Evolutionary conservation across 2,797 vertebrate genomes (phyloP).

Genomic region (Hemibagrus guttatus): DNA sequence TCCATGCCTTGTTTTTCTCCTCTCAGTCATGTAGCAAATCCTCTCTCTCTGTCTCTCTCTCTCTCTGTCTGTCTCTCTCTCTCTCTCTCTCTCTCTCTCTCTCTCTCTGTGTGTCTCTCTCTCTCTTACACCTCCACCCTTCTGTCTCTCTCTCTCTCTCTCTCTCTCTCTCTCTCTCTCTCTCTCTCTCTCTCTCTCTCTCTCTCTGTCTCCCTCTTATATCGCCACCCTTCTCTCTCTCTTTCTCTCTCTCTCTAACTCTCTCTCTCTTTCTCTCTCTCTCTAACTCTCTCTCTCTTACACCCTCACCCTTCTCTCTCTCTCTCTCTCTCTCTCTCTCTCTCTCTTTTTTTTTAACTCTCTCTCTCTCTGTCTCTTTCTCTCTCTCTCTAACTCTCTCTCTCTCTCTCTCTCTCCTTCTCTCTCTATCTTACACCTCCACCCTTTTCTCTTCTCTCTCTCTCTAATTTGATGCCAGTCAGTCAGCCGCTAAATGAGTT

Average conservation of each 20-base stretch:
- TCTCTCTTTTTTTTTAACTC: neutral
- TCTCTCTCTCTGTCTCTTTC: neutral
- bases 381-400: neutral
- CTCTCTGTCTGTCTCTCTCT: neutral
- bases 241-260: neutral
- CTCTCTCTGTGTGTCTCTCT: neutral
- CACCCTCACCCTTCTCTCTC: neutral
- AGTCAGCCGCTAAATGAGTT: neutral
- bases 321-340: neutral
- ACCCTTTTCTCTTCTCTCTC: neutral
- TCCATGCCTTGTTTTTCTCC: neutral
- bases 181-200: neutral
- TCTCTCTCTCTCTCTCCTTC: neutral
- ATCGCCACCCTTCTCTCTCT: no score
- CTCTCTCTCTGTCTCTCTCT: neutral
- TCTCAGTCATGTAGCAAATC: neutral
- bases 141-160: neutral
- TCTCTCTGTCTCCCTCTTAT: neutral
- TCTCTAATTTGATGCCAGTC: conserved; percentile 5
- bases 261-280: neutral
- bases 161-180: neutral
- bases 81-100: neutral
- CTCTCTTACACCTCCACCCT: neutral
- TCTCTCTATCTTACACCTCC: neutral
- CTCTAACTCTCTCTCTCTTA: neutral